Evolutionary conservation across 2,797 vertebrate genomes (phyloP).

Genomic region (Neomorphus geoffroyi): DNA sequence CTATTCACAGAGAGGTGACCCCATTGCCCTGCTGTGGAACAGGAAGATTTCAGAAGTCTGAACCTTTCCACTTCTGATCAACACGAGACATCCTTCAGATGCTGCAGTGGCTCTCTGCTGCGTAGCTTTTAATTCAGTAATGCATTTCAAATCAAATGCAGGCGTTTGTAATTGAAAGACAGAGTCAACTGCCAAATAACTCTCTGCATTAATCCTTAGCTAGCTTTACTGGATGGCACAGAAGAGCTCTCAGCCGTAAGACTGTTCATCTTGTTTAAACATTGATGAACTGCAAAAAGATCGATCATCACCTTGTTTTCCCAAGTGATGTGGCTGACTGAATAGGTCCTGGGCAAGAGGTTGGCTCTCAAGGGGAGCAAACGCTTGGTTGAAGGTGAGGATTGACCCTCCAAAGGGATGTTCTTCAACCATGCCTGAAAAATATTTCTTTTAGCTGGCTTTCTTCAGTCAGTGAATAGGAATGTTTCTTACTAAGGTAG

Average conservation of each 20-base stretch:
- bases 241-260: not conserved
- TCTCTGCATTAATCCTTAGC: not conserved
- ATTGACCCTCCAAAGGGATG: not conserved
- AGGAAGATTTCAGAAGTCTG: not conserved
- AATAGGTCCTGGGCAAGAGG: not conserved
- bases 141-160: not conserved
- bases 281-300: not conserved
- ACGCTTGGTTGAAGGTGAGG: not conserved
- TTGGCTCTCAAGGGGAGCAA: not conserved
- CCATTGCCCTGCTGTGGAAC: not conserved
- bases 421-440: not conserved
- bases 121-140: conserved; percentile 23
- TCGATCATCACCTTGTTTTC: not conserved
- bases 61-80: not conserved
- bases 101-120: not conserved
- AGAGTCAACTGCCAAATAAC: not conserved
- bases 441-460: not conserved
- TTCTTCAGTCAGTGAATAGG: not conserved
- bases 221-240: not conserved
- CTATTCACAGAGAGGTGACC: not conserved
- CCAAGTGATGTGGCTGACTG: not conserved
- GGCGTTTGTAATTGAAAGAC: not conserved
- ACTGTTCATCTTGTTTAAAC: not conserved
- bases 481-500: not conserved
- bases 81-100: not conserved